These are phyloP conservation scores for Drosophila erecta DNA, from an alignment of 1,140 invertebrate species.

Conservation along the genomic window DNA sequence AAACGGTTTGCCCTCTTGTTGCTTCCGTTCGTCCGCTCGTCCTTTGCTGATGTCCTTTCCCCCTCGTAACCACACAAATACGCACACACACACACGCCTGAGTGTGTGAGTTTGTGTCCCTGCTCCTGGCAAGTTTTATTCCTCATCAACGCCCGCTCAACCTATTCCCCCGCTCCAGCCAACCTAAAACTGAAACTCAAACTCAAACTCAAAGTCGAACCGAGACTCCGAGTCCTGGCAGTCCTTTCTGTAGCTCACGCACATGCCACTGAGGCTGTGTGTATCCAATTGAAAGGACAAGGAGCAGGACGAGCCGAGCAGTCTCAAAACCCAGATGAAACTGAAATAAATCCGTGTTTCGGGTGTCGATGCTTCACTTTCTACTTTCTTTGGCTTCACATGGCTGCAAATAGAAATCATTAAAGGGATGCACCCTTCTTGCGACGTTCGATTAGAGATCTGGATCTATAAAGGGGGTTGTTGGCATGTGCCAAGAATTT, in stretches of 20 bases:
- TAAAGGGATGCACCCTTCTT: constrained; percentile 33
- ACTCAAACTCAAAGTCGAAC: background rate
- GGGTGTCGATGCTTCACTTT: constrained; percentile 26
- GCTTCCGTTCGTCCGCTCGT: constrained; percentile 56
- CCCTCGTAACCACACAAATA: constrained; percentile 62
- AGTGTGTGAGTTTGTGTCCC: constrained; percentile 31
- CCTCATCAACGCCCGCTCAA: constrained; percentile 60
- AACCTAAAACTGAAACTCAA: constrained; percentile 9
- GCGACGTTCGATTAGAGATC: constrained; percentile 27
- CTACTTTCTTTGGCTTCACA: constrained; percentile 29
- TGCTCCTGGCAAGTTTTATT: constrained; percentile 48
- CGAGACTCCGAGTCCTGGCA: constrained; percentile 14
- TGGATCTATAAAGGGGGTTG: constrained; percentile 14
- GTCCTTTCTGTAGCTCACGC: constrained; percentile 26
- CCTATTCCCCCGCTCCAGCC: constrained; percentile 17
- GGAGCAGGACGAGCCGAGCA: constrained; percentile 10
- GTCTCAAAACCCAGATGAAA: constrained; percentile 74
- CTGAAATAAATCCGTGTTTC: constrained; percentile 71
- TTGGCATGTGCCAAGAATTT: constrained; percentile 7
- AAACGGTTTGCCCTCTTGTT: constrained; percentile 71
- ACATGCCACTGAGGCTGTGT: constrained; percentile 47
- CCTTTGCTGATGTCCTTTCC: constrained; percentile 20
- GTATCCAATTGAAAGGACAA: constrained; percentile 67
- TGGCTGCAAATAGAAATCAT: constrained; percentile 33
- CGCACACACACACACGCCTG: constrained; percentile 15